These are phyloP conservation scores for Harpegnathos saltator DNA, from an alignment of 1,140 invertebrate species.

Conservation along the genomic window DNA sequence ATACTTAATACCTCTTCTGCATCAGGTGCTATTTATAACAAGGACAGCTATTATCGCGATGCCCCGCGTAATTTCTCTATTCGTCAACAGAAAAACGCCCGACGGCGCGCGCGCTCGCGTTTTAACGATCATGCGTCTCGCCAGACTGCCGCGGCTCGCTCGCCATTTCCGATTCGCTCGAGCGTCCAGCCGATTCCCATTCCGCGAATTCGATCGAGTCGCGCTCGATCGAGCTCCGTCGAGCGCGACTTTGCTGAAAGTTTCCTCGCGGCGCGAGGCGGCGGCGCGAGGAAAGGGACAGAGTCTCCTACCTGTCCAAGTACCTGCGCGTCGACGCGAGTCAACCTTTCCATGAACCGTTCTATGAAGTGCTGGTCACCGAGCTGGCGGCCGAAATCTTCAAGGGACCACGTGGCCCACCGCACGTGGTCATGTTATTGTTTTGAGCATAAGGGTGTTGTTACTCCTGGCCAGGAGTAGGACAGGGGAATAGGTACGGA, in stretches of 20 bases:
- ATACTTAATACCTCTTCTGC: constrained; percentile 75
- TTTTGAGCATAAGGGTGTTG: constrained; percentile 77
- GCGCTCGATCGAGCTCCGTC: too few relatives aligned
- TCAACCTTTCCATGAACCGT: too few relatives aligned
- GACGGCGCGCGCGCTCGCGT: too few relatives aligned
- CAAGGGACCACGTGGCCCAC: constrained; percentile 56
- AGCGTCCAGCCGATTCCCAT: too few relatives aligned
- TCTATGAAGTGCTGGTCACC: too few relatives aligned
- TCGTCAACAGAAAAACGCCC: constrained; percentile 39
- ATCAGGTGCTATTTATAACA: constrained; percentile 67
- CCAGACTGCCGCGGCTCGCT: too few relatives aligned
- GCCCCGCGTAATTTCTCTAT: constrained; percentile 67
- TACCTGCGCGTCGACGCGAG: background rate
- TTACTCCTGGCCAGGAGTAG: constrained; percentile 71
- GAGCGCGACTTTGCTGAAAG: too few relatives aligned
- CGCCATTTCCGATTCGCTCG: too few relatives aligned
- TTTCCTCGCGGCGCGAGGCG: too few relatives aligned
- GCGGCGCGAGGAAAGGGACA: too few relatives aligned
- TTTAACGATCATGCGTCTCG: background rate
- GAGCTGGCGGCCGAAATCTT: constrained; percentile 25
- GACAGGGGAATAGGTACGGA: constrained; percentile 76
- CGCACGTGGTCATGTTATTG: constrained; percentile 83
- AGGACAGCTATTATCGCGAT: constrained; percentile 58
- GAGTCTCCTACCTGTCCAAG: too few relatives aligned
- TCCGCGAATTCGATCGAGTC: too few relatives aligned